A percentile compares a stretch with the other conserved stretches of the same genome.
These are phyloP conservation scores for Elephas maximus DNA, from an alignment of 2,113 vertebrate genomes.

Conservation along the genomic window DNA sequence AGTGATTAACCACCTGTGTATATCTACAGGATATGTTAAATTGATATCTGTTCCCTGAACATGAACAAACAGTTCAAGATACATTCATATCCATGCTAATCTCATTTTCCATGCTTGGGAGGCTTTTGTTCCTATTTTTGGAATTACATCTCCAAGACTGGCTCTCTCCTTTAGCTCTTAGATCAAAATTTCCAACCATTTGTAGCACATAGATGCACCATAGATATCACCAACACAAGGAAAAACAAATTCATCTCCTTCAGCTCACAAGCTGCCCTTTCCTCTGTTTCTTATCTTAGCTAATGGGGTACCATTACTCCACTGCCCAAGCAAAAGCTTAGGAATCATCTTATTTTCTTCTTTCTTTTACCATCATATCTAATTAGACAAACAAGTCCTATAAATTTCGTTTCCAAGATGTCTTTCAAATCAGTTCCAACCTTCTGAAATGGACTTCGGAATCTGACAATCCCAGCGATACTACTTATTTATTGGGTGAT, in stretches of 20 bases:
- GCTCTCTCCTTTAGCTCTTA: not conserved
- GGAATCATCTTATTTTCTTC: not conserved
- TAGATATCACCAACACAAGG: not conserved
- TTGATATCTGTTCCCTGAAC: not conserved
- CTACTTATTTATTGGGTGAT: not conserved
- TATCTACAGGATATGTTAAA: not conserved
- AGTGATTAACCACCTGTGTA: fast-evolving
- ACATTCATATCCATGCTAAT: not conserved
- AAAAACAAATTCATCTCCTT: not conserved
- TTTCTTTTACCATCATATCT: not conserved
- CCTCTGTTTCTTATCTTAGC: not conserved
- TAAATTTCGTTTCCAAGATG: conserved; percentile 36
- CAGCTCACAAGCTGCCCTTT: not conserved
- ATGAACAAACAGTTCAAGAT: not conserved
- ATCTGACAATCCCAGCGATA: not conserved
- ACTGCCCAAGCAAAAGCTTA: not conserved
- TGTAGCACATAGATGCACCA: not conserved
- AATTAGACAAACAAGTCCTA: not conserved
- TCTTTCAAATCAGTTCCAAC: not conserved
- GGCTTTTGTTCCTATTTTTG: not conserved
- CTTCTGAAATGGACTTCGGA: conserved; percentile 29
- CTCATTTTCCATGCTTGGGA: not conserved
- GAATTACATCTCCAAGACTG: conserved; percentile 25
- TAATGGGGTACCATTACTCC: not conserved
- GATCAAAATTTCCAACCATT: not conserved